Evolutionary conservation across 2,113 vertebrate genomes (phyloP).

Genomic region (Larimichthys polyactis): DNA sequence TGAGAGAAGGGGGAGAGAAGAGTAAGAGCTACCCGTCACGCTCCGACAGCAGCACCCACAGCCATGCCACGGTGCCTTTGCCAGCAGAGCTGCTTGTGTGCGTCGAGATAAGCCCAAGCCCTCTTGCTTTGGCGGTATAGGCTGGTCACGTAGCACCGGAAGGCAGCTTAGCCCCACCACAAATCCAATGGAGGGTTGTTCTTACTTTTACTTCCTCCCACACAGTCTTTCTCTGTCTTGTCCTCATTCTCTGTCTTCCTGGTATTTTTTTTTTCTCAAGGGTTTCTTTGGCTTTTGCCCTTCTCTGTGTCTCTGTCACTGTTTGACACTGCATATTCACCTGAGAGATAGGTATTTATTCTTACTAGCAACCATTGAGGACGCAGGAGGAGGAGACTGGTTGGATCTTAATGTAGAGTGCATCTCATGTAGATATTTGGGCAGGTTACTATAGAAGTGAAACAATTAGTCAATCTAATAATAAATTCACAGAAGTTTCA

Average conservation of each 20-base stretch:
- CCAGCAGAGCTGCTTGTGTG: conserved; percentile 79
- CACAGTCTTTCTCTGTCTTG: neutral
- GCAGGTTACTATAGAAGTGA: too few relatives aligned
- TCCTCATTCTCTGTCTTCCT: neutral
- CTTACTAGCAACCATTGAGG: conserved; percentile 14
- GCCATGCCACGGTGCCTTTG: conserved; percentile 62
- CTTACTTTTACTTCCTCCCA: conserved; percentile 30
- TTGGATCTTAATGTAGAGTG: neutral
- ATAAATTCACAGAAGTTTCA: neutral
- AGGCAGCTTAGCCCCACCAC: conserved; percentile 69
- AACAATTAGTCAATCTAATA: neutral
- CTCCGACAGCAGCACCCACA: conserved; percentile 69
- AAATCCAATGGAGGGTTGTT: conserved; percentile 62
- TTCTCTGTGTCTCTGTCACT: conserved; percentile 1
- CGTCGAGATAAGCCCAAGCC: conserved; percentile 73
- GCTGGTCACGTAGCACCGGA: conserved; percentile 70
- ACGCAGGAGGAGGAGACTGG: neutral
- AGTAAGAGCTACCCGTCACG: conserved; percentile 62
- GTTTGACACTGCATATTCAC: conserved; percentile 13
- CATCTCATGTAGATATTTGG: too few relatives aligned
- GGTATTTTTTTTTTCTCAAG: neutral
- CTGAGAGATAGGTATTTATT: conserved; percentile 12
- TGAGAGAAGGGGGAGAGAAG: conserved; percentile 24
- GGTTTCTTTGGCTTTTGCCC: conserved; percentile 7
- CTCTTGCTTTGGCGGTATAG: conserved; percentile 61